Evolutionary conservation across 2,113 vertebrate species (phyloP).

Genomic region (Cichladusa arquata): DNA sequence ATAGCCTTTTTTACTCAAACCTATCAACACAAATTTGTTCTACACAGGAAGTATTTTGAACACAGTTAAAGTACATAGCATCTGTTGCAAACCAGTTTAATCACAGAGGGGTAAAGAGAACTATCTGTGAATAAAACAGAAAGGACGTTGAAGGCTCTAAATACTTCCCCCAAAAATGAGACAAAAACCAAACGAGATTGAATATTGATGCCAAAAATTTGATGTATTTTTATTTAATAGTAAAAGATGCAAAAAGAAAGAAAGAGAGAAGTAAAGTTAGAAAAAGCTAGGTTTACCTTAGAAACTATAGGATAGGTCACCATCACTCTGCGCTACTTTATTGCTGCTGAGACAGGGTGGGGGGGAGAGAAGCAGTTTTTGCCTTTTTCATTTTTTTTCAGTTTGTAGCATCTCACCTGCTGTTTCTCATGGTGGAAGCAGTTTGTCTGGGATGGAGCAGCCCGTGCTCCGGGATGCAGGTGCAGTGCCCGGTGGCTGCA

Average conservation of each 20-base stretch:
- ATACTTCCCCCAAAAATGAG: background rate
- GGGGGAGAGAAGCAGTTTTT: accelerated
- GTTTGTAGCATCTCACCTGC: accelerated
- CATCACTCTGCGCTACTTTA: background rate
- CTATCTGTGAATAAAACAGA: accelerated
- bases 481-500: accelerated
- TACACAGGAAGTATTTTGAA: background rate
- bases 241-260: background rate
- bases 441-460: background rate
- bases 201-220: background rate
- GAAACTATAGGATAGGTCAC: background rate
- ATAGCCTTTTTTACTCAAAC: background rate
- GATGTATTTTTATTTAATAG: background rate
- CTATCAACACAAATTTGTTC: background rate
- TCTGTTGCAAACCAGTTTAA: accelerated
- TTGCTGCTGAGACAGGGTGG: background rate
- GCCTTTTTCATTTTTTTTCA: background rate
- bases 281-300: background rate
- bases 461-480: no score
- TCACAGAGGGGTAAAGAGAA: background rate
- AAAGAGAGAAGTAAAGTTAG: background rate
- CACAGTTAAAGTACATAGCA: background rate
- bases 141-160: background rate
- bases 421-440: accelerated
- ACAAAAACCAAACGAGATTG: accelerated